Evolutionary conservation across 2,888 invertebrate genomes (phyloP).

Genomic region (Macrosoma leucophasiata): DNA sequence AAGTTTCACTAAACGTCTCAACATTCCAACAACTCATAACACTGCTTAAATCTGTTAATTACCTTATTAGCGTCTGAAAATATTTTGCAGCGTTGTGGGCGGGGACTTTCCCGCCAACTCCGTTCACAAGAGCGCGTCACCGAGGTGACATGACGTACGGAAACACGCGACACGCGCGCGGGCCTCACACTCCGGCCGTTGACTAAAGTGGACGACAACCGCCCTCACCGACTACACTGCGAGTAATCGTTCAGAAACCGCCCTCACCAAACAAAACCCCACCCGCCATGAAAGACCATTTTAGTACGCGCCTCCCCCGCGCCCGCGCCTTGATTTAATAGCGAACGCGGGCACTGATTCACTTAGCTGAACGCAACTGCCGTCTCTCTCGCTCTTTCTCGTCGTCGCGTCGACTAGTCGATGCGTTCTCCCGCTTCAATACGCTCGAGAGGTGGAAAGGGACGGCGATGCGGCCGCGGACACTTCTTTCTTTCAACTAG

Average conservation of each 20-base stretch:
- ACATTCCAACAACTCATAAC: too few relatives aligned
- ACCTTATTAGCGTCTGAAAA: constrained; percentile 77
- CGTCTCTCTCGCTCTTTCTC: constrained; percentile 54
- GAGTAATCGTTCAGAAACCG: constrained; percentile 64
- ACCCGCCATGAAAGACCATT: constrained; percentile 71
- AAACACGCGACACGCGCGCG: constrained; percentile 47
- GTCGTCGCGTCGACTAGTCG: constrained; percentile 31
- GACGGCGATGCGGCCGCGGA: constrained; percentile 53
- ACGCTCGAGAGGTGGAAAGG: constrained; percentile 43
- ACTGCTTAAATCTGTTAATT: too few relatives aligned
- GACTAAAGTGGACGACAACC: constrained; percentile 25
- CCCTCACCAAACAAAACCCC: constrained; percentile 74
- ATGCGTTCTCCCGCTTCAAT: constrained; percentile 34
- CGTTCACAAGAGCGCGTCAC: constrained; percentile 61
- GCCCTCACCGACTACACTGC: constrained; percentile 37
- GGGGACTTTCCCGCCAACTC: constrained; percentile 70
- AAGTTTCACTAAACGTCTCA: too few relatives aligned
- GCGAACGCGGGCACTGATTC: constrained; percentile 74
- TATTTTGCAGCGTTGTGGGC: constrained; percentile 68
- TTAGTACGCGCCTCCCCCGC: constrained; percentile 63
- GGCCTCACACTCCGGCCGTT: constrained; percentile 45
- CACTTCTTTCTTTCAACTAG: constrained; percentile 70
- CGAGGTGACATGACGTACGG: constrained; percentile 55
- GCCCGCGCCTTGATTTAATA: constrained; percentile 73
- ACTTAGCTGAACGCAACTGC: constrained; percentile 73